Conservation (phyloP, 2,888 invertebrate genomes). For the Papilio protenor region DNA sequence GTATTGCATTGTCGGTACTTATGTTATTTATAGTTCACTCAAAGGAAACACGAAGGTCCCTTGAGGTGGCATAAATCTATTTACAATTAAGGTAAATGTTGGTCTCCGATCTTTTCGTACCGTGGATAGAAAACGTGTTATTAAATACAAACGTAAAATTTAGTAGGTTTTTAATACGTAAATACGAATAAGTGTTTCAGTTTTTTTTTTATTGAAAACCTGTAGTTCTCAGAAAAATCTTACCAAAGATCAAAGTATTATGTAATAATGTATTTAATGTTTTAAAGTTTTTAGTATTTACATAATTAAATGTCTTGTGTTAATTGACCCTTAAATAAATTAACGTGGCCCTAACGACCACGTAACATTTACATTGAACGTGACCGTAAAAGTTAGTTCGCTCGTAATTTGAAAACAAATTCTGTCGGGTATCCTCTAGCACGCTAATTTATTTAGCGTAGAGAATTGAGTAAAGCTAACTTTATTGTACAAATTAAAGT, state of each 20-base stretch:
- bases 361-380: constrained; percentile 31
- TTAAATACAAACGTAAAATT: neutral
- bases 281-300: neutral
- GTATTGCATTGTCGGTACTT: constrained; percentile 25
- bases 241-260: neutral
- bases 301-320: constrained; percentile 24
- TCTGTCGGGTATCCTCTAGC: constrained; percentile 29
- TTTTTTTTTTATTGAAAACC: neutral
- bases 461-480: constrained; percentile 34
- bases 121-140: neutral
- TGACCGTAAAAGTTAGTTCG: constrained; percentile 32
- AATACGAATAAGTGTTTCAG: neutral
- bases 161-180: neutral
- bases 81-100: constrained; percentile 38
- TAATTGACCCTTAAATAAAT: constrained; percentile 32
- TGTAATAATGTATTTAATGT: neutral
- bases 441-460: constrained; percentile 40
- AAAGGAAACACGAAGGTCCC: constrained; percentile 32
- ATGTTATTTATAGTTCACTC: constrained; percentile 39
- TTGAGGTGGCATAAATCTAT: constrained; percentile 36
- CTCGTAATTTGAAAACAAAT: constrained; percentile 41
- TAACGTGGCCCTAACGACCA: constrained; percentile 25
- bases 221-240: neutral
- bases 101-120: constrained; percentile 2
- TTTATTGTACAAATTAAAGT: constrained; percentile 34